Conservation (phyloP, 2,888 invertebrate genomes). For the Eremobia ochroleuca region DNA sequence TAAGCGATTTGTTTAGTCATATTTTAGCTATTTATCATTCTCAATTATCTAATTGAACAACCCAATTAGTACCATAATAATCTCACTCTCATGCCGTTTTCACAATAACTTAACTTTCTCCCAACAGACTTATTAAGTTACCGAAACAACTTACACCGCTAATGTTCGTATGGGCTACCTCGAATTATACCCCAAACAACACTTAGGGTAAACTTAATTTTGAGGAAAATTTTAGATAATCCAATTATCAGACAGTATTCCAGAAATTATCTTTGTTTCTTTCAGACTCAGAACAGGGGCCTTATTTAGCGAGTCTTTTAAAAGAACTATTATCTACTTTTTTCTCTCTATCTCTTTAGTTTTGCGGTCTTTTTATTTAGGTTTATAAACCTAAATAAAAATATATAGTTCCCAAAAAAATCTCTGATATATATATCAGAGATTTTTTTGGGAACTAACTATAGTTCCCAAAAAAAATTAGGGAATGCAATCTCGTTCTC, state of each 20-base stretch:
- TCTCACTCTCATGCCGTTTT: slow-evolving; percentile 3
- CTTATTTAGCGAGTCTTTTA: neutral
- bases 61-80: slow-evolving; percentile 11
- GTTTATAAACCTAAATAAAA: too few relatives aligned
- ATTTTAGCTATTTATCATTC: neutral
- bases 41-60: neutral
- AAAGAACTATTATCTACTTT: too few relatives aligned
- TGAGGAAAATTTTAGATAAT: neutral
- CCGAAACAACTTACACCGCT: slow-evolving; percentile 20
- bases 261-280: neutral
- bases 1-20: neutral
- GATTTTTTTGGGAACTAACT: too few relatives aligned
- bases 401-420: too few relatives aligned
- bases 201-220: slow-evolving; percentile 10
- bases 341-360: too few relatives aligned
- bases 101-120: slow-evolving; percentile 1
- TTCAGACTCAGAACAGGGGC: neutral
- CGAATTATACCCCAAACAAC: slow-evolving; percentile 21
- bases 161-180: slow-evolving; percentile 21
- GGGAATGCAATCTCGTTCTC: too few relatives aligned
- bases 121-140: slow-evolving; percentile 34
- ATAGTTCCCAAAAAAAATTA: too few relatives aligned
- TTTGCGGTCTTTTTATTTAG: too few relatives aligned
- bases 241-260: neutral
- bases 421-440: too few relatives aligned